Conservation (phyloP, 2,797 vertebrate genomes). For the Sebastes diploproa region DNA sequence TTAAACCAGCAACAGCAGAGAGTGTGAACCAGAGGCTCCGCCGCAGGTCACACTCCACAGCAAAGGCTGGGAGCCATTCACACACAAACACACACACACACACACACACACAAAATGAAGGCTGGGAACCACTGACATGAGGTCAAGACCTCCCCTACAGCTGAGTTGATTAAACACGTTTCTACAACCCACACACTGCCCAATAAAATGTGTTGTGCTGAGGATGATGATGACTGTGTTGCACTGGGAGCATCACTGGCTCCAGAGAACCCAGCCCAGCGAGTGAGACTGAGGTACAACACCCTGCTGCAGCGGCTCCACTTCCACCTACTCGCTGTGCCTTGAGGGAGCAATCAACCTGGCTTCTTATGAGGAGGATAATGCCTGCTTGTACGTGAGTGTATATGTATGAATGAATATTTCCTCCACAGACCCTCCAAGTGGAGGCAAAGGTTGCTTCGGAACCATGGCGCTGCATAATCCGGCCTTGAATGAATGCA, state of each 20-base stretch:
- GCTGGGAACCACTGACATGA: constrained; percentile 55
- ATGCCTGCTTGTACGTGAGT: constrained; percentile 55
- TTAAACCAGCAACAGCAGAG: constrained; percentile 55
- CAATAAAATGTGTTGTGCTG: constrained; percentile 57
- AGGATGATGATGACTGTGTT: constrained; percentile 56
- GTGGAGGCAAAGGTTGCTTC: constrained; percentile 71
- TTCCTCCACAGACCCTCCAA: constrained; percentile 76
- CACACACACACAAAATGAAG: constrained; percentile 31
- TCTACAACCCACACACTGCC: constrained; percentile 64
- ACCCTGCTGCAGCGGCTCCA: constrained; percentile 38
- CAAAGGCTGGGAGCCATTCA: constrained; percentile 57
- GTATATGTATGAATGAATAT: constrained; percentile 66
- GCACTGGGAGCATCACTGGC: constrained; percentile 57
- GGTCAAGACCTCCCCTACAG: constrained; percentile 69
- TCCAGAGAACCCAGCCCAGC: constrained; percentile 37
- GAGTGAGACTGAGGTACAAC: constrained; percentile 27
- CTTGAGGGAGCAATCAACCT: constrained; percentile 54
- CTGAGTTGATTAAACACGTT: constrained; percentile 69
- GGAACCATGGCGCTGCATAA: constrained; percentile 74
- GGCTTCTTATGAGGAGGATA: constrained; percentile 52
- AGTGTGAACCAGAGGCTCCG: constrained; percentile 66
- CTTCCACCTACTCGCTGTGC: constrained; percentile 52
- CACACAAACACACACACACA: constrained; percentile 18
- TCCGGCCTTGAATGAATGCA: constrained; percentile 58
- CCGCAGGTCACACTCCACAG: constrained; percentile 67